These are phyloP conservation scores for Dryomyza anilis DNA, from an alignment of 2,888 invertebrate genomes.

Conservation along the genomic window DNA sequence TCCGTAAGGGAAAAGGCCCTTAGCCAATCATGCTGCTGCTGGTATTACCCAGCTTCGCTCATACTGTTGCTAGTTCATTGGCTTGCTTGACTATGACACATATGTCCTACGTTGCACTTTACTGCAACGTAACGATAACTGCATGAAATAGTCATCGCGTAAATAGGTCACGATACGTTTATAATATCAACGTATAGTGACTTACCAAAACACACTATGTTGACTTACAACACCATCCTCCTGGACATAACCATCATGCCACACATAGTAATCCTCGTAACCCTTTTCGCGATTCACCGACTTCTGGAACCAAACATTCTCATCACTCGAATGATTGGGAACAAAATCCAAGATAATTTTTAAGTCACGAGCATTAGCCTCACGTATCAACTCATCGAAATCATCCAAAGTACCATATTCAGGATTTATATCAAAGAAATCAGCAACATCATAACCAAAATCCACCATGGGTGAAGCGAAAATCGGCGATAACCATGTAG, in stretches of 20 bases:
- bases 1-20: too few relatives aligned
- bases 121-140: too few relatives aligned
- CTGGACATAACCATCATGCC: conserved; percentile 63
- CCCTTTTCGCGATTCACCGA: conserved; percentile 64
- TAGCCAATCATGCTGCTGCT: too few relatives aligned
- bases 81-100: too few relatives aligned
- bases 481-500: conserved; percentile 85
- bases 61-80: too few relatives aligned
- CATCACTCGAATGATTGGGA: conserved; percentile 64
- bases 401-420: conserved; percentile 67
- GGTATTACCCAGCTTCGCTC: too few relatives aligned
- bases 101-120: too few relatives aligned
- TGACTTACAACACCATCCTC: too few relatives aligned
- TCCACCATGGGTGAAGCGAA: conserved; percentile 83
- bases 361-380: conserved; percentile 58
- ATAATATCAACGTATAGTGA: too few relatives aligned
- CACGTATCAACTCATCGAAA: conserved; percentile 61
- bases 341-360: conserved; percentile 70
- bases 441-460: conserved; percentile 84
- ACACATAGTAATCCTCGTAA: conserved; percentile 73
- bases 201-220: too few relatives aligned
- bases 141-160: too few relatives aligned
- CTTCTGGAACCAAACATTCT: conserved; percentile 69
- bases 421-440: conserved; percentile 67
- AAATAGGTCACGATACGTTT: too few relatives aligned